phyloP scores from a whole-genome alignment of 2,797 vertebrate genomes.

The Lophius americanus region DNA sequence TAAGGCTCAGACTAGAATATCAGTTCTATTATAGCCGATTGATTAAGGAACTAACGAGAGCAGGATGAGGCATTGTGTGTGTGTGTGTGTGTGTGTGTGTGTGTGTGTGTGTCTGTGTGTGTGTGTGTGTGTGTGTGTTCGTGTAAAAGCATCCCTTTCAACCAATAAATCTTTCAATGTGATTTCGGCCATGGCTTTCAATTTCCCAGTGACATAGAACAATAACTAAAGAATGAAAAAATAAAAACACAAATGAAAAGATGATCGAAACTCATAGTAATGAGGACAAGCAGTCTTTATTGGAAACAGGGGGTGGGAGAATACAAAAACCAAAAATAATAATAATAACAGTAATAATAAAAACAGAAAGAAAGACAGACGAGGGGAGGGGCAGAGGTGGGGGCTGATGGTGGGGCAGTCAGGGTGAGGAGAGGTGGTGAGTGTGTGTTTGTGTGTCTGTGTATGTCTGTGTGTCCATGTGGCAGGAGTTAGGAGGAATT shows the following conservation, averaged over 20 bases:
- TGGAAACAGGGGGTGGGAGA: conserved; percentile 87
- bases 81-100: too few relatives aligned
- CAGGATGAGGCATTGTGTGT: conserved; percentile 13
- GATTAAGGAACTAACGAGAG: conserved; percentile 30
- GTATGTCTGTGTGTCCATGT: conserved; percentile 53
- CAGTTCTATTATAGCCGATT: conserved; percentile 37
- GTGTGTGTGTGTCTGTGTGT: conserved; percentile 3
- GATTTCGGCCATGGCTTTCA: conserved; percentile 40
- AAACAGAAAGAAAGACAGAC: conserved; percentile 84
- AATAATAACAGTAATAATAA: conserved; percentile 87
- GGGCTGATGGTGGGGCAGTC: conserved; percentile 64
- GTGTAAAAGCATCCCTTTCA: conserved; percentile 14
- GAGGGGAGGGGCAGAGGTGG: conserved; percentile 59
- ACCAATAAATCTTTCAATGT: conserved; percentile 30
- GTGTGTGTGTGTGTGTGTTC: conserved; percentile 3
- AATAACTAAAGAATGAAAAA: conserved; percentile 30
- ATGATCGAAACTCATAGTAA: conserved; percentile 85
- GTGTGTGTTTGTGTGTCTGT: conserved; percentile 29
- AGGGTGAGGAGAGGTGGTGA: conserved; percentile 54
- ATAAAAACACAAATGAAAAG: conserved; percentile 75
- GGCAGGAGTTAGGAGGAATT: conserved; percentile 95
- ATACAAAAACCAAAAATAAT: conserved; percentile 85
- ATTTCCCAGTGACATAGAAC: conserved; percentile 45
- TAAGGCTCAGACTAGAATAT: conserved; percentile 64
- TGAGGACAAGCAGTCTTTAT: conserved; percentile 99